These are phyloP conservation scores for Philypnodon macrostomus DNA, from an alignment of 2,797 vertebrate genomes.

Conservation along the genomic window DNA sequence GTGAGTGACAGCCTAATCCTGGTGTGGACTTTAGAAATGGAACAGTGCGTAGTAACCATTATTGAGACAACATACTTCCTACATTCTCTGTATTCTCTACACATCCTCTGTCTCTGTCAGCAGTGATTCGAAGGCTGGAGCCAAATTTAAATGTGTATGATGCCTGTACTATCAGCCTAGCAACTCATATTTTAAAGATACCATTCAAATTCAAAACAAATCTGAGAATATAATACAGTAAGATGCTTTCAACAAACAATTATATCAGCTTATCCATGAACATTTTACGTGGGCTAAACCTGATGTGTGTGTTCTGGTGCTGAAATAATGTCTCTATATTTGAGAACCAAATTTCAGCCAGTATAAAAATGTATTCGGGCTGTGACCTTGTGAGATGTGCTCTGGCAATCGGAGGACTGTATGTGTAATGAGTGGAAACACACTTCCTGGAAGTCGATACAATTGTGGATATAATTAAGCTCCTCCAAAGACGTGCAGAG, in stretches of 20 bases:
- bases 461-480: constrained; percentile 13
- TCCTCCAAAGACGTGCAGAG: neutral
- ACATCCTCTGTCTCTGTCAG: constrained; percentile 5
- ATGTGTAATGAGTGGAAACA: constrained; percentile 21
- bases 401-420: constrained; percentile 13
- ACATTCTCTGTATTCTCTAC: neutral
- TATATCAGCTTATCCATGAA: neutral
- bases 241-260: neutral
- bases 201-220: constrained; percentile 7
- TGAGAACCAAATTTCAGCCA: neutral
- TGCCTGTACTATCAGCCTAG: constrained; percentile 14
- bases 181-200: constrained; percentile 10
- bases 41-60: constrained; percentile 4
- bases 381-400: constrained; percentile 25
- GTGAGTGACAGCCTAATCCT: constrained; percentile 12
- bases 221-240: neutral
- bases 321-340: neutral
- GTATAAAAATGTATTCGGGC: constrained; percentile 12
- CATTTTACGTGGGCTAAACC: neutral
- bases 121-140: constrained; percentile 11
- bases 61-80: constrained; percentile 3
- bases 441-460: constrained; percentile 13
- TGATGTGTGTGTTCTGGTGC: neutral
- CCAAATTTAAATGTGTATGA: constrained; percentile 37
- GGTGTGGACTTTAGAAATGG: constrained; percentile 14